Conservation (phyloP, 1,140 invertebrate species). For the Polypedilum pembai region DNA sequence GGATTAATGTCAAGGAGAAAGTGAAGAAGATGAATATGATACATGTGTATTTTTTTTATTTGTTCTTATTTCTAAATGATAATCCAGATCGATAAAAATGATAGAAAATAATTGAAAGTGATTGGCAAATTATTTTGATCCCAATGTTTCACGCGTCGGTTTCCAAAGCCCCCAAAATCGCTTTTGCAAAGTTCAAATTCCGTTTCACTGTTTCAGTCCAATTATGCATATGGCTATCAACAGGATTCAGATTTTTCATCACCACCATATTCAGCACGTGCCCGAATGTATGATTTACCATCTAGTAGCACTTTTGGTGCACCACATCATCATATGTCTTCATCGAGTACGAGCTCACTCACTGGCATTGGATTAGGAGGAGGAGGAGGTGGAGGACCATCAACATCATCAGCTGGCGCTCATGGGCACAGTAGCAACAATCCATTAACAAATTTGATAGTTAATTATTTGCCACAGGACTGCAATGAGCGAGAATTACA, state of each 20-base stretch:
- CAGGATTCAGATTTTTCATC: constrained; percentile 44
- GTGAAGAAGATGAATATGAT: too few species aligned
- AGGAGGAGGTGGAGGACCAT: constrained; percentile 36
- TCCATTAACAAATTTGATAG: constrained; percentile 72
- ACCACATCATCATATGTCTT: constrained; percentile 40
- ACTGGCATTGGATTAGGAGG: constrained; percentile 38
- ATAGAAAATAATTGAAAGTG: neutral
- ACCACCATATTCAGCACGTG: constrained; percentile 40
- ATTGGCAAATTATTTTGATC: neutral
- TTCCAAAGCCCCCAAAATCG: constrained; percentile 22
- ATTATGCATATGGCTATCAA: constrained; percentile 36
- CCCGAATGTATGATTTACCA: constrained; percentile 35
- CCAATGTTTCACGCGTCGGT: neutral
- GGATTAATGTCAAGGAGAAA: neutral
- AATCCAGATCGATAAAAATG: neutral
- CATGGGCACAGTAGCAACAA: neutral
- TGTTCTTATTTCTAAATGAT: neutral
- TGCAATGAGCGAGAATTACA: constrained; percentile 86
- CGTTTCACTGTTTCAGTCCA: constrained; percentile 39
- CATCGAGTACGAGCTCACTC: constrained; percentile 42
- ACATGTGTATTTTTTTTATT: neutral
- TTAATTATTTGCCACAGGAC: constrained; percentile 92
- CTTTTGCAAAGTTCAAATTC: constrained; percentile 33
- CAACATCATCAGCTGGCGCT: constrained; percentile 34
- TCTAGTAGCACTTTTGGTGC: constrained; percentile 34